Percentiles rank a stretch among this genome's conserved stretches.
These are phyloP conservation scores for Kryptolebias marmoratus DNA, from an alignment of 2,113 vertebrate genomes.

Conservation along the genomic window DNA sequence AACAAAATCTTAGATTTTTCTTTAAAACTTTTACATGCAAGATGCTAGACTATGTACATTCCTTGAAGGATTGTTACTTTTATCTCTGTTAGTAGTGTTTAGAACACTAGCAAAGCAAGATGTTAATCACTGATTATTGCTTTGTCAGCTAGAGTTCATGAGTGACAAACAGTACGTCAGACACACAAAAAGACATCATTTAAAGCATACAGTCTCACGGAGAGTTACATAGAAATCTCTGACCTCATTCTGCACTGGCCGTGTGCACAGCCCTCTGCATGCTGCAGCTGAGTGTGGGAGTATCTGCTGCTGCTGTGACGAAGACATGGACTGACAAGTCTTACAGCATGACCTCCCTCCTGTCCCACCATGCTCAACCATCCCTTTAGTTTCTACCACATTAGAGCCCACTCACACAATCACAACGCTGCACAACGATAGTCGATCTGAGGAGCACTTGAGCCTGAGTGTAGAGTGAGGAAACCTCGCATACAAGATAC, in stretches of 20 bases:
- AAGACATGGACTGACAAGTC: constrained; percentile 67
- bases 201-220: not conserved
- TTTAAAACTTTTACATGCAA: no score
- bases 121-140: not conserved
- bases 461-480: constrained; percentile 23
- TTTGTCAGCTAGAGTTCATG: not conserved
- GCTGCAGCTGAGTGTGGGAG: constrained; percentile 44
- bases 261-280: constrained; percentile 14
- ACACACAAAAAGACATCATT: not conserved
- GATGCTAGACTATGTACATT: not conserved
- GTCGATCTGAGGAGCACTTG: constrained; percentile 40
- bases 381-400: constrained; percentile 54
- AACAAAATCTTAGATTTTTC: no score
- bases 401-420: constrained; percentile 42
- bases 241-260: constrained; percentile 6
- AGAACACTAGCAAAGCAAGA: not conserved
- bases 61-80: not conserved
- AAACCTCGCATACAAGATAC: constrained; percentile 41
- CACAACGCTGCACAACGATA: not conserved
- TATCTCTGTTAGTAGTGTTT: not conserved
- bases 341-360: constrained; percentile 66
- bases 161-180: not conserved
- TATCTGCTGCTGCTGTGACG: constrained; percentile 55
- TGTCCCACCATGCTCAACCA: constrained; percentile 50
- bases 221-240: not conserved